Conservation (phyloP, 2,113 vertebrate genomes). For the Callopanchax toddi region DNA sequence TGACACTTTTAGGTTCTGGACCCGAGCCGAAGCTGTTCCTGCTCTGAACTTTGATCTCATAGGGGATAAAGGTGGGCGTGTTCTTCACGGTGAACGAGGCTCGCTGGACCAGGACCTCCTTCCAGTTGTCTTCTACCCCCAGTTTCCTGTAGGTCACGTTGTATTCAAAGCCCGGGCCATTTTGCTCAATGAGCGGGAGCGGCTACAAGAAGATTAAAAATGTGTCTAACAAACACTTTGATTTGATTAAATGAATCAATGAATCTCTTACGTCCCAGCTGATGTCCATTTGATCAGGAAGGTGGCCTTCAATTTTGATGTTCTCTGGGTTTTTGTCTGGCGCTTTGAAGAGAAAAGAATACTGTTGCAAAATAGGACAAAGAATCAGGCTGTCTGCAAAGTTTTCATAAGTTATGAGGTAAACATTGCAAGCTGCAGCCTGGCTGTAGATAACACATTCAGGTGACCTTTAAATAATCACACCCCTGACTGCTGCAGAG, state of each 20-base stretch:
- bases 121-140: slow-evolving; percentile 82
- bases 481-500: slow-evolving; percentile 7
- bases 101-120: slow-evolving; percentile 84
- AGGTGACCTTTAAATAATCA: slow-evolving; percentile 6
- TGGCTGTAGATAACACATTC: slow-evolving; percentile 13
- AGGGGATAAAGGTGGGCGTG: slow-evolving; percentile 89
- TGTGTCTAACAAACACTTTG: neutral
- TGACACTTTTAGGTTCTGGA: slow-evolving; percentile 84
- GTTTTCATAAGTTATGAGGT: too few species aligned
- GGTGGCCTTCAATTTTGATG: slow-evolving; percentile 86
- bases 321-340: slow-evolving; percentile 93
- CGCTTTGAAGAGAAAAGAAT: slow-evolving; percentile 78
- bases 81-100: slow-evolving; percentile 84
- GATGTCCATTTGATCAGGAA: slow-evolving; percentile 93
- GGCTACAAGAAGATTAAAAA: slow-evolving; percentile 76
- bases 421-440: too few species aligned
- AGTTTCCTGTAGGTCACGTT: slow-evolving; percentile 88
- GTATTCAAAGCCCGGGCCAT: slow-evolving; percentile 92
- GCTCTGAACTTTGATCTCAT: slow-evolving; percentile 91
- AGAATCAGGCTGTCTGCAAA: neutral
- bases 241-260: neutral
- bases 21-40: slow-evolving; percentile 87
- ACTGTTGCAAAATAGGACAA: neutral
- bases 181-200: slow-evolving; percentile 83
- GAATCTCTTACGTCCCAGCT: slow-evolving; percentile 88